Evolutionary conservation across 2,113 vertebrate species (phyloP).

Genomic region (Brachyhypopomus gauderio): DNA sequence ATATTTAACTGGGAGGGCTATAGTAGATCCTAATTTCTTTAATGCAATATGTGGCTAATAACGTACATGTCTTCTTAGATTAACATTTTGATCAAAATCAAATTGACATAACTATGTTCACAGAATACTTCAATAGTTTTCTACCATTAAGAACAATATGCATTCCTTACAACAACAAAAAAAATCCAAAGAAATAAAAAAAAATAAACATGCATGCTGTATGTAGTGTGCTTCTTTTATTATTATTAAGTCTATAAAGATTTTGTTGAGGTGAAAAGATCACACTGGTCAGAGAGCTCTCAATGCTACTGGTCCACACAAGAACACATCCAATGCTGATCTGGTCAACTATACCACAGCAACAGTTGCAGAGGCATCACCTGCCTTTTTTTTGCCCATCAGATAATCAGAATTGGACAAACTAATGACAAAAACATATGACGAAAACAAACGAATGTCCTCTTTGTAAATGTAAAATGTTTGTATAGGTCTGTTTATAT

Average conservation of each 20-base stretch:
- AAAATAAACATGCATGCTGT: conserved; percentile 31
- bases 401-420: too few species aligned
- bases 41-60: neutral
- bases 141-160: conserved; percentile 3
- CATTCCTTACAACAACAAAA: conserved; percentile 55
- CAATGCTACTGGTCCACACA: conserved; percentile 46
- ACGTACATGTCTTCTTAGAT: neutral
- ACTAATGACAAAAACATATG: neutral
- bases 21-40: neutral
- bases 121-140: neutral
- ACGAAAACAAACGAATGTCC: neutral
- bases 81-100: neutral
- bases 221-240: neutral
- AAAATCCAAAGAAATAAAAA: conserved; percentile 51
- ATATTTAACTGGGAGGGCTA: neutral
- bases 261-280: neutral
- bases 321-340: conserved; percentile 32
- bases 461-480: neutral
- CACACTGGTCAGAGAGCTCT: conserved; percentile 18
- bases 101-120: too few species aligned
- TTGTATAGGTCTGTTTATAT: neutral
- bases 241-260: neutral
- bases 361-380: neutral
- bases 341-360: conserved; percentile 2
- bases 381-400: neutral